Percentiles rank a stretch among this genome's conserved stretches.
Conservation (phyloP, 2,113 vertebrate species). For the Mastomys coucha region DNA sequence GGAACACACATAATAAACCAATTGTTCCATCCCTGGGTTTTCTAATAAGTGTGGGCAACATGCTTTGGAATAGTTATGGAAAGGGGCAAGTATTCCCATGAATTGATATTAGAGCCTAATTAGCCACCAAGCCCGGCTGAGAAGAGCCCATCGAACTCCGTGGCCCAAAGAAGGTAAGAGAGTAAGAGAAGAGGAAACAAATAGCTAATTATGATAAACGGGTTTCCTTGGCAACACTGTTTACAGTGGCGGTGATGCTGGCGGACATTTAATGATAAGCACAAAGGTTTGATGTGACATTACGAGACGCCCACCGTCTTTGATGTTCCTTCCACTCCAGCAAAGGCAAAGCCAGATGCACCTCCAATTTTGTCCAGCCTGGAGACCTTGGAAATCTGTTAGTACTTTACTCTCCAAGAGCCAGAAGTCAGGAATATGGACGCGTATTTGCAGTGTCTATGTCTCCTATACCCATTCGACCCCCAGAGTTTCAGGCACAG, state of each 20-base stretch:
- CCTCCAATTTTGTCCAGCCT: conserved; percentile 43
- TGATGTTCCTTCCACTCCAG: conserved; percentile 55
- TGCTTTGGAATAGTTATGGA: neutral
- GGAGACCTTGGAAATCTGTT: conserved; percentile 17
- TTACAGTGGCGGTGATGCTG: conserved; percentile 79
- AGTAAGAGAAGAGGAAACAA: conserved; percentile 70
- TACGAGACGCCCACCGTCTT: conserved; percentile 63
- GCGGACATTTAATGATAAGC: conserved; percentile 81
- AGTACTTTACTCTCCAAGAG: neutral
- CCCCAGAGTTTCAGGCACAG: neutral
- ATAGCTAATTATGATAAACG: conserved; percentile 83
- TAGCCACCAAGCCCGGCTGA: conserved; percentile 69
- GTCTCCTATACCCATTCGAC: neutral
- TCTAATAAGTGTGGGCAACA: conserved; percentile 52
- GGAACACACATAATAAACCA: conserved; percentile 42
- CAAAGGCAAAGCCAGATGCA: conserved; percentile 65
- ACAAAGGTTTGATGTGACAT: conserved; percentile 80
- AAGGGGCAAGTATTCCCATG: conserved; percentile 42
- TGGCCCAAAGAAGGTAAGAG: conserved; percentile 55
- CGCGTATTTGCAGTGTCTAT: neutral
- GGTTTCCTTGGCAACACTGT: conserved; percentile 86
- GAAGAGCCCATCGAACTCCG: conserved; percentile 60
- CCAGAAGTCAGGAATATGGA: neutral
- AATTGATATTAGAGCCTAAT: conserved; percentile 64
- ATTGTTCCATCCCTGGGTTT: neutral